These are phyloP conservation scores for Dissostichus mawsoni DNA, from an alignment of 2,113 vertebrate species.

Conservation along the genomic window DNA sequence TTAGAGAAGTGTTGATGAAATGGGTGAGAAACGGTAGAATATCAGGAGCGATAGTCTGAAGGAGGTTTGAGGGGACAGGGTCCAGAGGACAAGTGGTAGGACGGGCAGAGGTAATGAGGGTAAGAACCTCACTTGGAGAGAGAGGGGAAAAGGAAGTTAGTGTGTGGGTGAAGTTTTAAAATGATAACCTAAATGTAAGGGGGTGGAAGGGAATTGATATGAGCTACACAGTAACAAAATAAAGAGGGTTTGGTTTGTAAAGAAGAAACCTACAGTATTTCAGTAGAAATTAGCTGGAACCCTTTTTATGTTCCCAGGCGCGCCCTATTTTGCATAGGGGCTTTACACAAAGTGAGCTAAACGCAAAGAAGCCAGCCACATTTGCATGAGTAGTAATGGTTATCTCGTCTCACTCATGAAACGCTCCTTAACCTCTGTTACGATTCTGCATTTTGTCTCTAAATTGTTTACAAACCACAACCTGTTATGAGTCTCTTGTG, in stretches of 20 bases:
- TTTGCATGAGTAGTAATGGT: conserved; percentile 43
- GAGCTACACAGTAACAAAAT: conserved; percentile 42
- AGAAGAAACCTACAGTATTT: background rate
- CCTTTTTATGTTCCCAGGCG: conserved; percentile 5
- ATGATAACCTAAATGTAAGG: background rate
- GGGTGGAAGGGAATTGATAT: background rate
- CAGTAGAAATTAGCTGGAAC: background rate
- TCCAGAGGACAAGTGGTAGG: too few relatives aligned
- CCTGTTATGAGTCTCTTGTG: background rate
- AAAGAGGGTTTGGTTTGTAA: conserved; percentile 17
- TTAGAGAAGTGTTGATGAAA: too few relatives aligned
- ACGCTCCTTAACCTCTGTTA: background rate
- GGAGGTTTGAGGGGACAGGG: too few relatives aligned
- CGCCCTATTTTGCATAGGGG: conserved; percentile 52
- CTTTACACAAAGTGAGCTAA: conserved; percentile 32
- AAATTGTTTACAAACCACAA: conserved; percentile 19
- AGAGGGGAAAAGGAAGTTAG: too few relatives aligned
- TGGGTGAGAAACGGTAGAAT: too few relatives aligned
- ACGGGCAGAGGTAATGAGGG: too few relatives aligned
- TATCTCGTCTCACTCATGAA: background rate
- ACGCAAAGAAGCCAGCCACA: conserved; percentile 7
- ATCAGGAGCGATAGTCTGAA: too few relatives aligned
- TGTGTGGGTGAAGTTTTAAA: background rate
- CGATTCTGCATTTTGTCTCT: background rate
- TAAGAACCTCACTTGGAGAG: too few relatives aligned